These are phyloP conservation scores for Tonatia bakeri DNA, from an alignment of 2,113 vertebrate species.

Conservation along the genomic window DNA sequence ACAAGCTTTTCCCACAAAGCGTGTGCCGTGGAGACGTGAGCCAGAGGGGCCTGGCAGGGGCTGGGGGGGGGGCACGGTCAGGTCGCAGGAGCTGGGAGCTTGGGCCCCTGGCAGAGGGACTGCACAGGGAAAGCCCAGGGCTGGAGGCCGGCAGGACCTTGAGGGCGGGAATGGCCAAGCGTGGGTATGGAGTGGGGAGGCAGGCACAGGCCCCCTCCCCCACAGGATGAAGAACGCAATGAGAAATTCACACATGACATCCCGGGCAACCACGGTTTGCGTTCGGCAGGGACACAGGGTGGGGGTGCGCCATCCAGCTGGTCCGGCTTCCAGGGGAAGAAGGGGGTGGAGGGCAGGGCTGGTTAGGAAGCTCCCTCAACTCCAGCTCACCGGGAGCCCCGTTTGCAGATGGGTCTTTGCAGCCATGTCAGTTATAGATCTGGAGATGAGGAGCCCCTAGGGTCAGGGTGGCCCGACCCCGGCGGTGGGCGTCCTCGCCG, in stretches of 20 bases:
- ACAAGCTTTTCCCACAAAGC: background rate
- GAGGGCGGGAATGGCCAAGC: background rate
- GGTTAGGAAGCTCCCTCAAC: background rate
- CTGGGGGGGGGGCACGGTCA: background rate
- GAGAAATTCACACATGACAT: background rate
- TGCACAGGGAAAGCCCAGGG: rapidly evolving
- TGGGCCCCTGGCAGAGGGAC: rapidly evolving
- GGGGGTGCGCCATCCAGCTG: rapidly evolving
- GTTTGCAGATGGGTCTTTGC: background rate
- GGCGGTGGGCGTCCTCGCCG: rapidly evolving
- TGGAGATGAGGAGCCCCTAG: too few species aligned
- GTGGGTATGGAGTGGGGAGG: too few species aligned
- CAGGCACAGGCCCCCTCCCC: background rate
- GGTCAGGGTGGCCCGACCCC: background rate
- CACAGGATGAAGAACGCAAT: background rate
- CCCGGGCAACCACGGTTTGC: background rate
- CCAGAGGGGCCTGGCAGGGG: background rate
- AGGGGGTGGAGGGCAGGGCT: rapidly evolving
- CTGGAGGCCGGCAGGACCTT: rapidly evolving
- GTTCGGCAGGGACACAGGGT: rapidly evolving
- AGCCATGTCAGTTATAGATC: background rate
- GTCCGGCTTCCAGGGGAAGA: background rate
- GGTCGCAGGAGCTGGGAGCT: background rate
- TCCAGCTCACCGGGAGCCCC: background rate
- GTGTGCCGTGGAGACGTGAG: rapidly evolving